A percentile compares a stretch with the other conserved stretches of the same genome.
Conservation (phyloP, 2,113 vertebrate species). For the Neogale vison region DNA sequence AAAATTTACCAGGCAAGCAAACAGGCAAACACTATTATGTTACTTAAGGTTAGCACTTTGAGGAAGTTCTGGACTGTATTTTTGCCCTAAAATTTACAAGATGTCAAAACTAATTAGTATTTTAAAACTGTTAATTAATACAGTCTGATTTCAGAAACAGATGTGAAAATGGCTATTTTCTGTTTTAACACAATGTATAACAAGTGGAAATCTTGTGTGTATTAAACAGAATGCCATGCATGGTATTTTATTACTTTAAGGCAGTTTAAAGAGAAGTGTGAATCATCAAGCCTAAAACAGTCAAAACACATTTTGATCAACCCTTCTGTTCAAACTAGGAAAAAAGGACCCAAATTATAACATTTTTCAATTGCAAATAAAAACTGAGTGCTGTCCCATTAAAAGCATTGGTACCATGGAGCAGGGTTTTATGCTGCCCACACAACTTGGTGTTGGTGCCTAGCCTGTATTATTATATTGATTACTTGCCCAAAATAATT, state of each 20-base stretch:
- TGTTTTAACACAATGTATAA: conserved; percentile 81
- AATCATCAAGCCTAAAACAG: conserved; percentile 80
- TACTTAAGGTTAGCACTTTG: conserved; percentile 94
- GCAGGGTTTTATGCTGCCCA: conserved; percentile 71
- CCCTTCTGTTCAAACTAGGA: conserved; percentile 80
- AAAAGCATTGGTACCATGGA: conserved; percentile 62
- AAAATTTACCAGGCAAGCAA: conserved; percentile 96
- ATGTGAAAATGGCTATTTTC: conserved; percentile 82
- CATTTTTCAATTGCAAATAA: conserved; percentile 77
- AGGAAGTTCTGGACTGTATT: conserved; percentile 90
- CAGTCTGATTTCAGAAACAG: conserved; percentile 83
- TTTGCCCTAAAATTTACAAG: conserved; percentile 85
- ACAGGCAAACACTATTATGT: conserved; percentile 92
- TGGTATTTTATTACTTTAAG: conserved; percentile 78
- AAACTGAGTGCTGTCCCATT: conserved; percentile 69
- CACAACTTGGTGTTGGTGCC: conserved; percentile 68
- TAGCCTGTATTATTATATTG: conserved; percentile 72
- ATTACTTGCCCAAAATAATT: conserved; percentile 71
- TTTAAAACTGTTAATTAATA: conserved; percentile 78
- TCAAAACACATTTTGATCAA: conserved; percentile 83
- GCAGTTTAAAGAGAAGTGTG: conserved; percentile 79
- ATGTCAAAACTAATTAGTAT: conserved; percentile 79
- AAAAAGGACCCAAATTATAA: conserved; percentile 77
- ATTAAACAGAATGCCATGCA: conserved; percentile 85
- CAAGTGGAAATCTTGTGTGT: conserved; percentile 73